Percentiles rank a stretch among this genome's conserved stretches.
Evolutionary conservation across 2,888 invertebrate genomes (phyloP).

Genomic region (Drosophila hawaiiensis): DNA sequence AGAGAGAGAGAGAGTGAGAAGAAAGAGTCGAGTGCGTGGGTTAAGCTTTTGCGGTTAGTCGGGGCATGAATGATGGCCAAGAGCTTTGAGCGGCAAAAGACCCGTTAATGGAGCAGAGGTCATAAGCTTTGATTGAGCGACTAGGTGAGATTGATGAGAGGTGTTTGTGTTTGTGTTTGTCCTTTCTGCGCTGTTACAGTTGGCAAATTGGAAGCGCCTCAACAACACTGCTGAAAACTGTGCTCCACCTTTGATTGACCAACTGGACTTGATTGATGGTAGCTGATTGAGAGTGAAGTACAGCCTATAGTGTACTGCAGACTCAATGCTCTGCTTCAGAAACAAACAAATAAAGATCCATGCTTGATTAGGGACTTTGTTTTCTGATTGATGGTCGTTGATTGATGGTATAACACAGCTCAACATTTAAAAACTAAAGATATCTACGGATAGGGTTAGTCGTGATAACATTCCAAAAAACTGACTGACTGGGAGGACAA

Average conservation of each 20-base stretch:
- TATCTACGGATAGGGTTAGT: neutral
- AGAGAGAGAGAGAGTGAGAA: neutral
- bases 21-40: constrained; percentile 27
- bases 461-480: neutral
- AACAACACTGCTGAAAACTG: neutral
- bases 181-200: neutral
- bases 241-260: constrained; percentile 16
- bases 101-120: constrained; percentile 38
- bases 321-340: neutral
- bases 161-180: neutral
- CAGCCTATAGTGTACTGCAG: neutral
- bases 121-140: constrained; percentile 46
- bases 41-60: constrained; percentile 54
- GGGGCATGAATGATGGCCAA: constrained; percentile 37
- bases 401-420: neutral
- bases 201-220: neutral
- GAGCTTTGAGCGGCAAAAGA: constrained; percentile 48
- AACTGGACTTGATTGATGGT: constrained; percentile 11
- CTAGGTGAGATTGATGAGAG: constrained; percentile 41
- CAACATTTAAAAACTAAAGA: neutral
- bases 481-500: neutral
- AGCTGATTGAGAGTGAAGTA: constrained; percentile 9
- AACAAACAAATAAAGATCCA: neutral
- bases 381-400: neutral
- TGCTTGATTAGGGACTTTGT: neutral